Base-by-base conservation (phyloP, 64 coral and sea anemone species). In the Anthopleura sola region DNA sequence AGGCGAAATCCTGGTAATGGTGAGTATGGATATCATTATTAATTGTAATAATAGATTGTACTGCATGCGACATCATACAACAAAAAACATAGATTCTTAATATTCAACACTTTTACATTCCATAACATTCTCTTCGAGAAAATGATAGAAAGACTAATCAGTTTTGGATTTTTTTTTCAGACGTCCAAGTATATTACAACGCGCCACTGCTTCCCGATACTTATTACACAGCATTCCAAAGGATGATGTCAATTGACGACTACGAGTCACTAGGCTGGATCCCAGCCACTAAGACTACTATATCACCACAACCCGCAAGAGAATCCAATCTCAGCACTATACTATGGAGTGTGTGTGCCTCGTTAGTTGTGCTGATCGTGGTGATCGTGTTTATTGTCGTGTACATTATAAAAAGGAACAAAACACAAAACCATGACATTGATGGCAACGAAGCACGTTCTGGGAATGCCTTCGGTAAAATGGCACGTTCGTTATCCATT, bases 191-290 rank as follows among this genome's bases (percentile, higher is more conserved):
- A 51, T 83, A 83, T 37, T 49, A 15, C 7, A 83, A 83, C 34
- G 82, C 28, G 4, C 82, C 82, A 20, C 16, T 83, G 6, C 48
- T 34, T 6, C 82, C 82, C 5, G 28, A 60, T 0, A 83, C 29
- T 0, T 83, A 83, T 23, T 83, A 83, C 28, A 83, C 82, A 21
- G 55, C 55, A 23, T 83, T 83, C 55, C 82, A 83, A 60, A 38
- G 82, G 23, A 54, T 83, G 48, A 8, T 83, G 17, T 38, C 82
- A 11, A 23, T 23, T 24, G 50, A 55, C 29, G 2, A 54, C 29
- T 20, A 60, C 28, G 50, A 83, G 1, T 83, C 82, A 0, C 47
- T 83, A 6, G 18, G 5, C 23, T 83, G 82, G 82, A 83, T 83
- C 11, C 50, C 44, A 17, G 13, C 53, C 3, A 60, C 33, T 29